Conservation (phyloP, 2,797 vertebrate species). For the Pristis pectinata region DNA sequence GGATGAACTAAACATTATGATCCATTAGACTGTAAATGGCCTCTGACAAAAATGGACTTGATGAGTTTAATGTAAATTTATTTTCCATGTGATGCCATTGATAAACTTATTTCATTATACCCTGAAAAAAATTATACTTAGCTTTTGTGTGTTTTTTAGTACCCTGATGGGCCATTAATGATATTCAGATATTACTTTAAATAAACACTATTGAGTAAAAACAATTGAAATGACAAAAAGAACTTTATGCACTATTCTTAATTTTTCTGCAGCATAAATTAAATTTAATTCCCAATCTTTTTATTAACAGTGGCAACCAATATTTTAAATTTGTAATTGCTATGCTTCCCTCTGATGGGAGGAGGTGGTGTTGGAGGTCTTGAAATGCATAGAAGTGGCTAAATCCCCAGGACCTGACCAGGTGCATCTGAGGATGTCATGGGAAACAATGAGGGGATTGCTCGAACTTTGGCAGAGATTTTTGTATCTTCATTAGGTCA, state of each 20-base stretch:
- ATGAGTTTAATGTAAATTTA: neutral
- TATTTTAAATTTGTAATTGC: neutral
- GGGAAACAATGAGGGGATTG: too few relatives aligned
- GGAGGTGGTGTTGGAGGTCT: neutral
- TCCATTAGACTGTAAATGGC: neutral
- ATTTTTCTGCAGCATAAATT: neutral
- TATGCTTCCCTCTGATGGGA: too few relatives aligned
- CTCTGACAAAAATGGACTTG: neutral
- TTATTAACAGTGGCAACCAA: neutral
- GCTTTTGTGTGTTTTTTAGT: neutral
- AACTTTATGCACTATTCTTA: neutral
- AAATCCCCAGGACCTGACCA: too few relatives aligned
- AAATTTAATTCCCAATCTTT: neutral
- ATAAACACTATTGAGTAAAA: neutral
- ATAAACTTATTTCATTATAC: too few relatives aligned
- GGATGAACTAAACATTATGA: neutral
- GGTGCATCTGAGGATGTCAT: too few relatives aligned
- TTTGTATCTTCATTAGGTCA: too few relatives aligned
- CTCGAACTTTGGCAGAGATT: too few relatives aligned
- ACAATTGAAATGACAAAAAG: neutral
- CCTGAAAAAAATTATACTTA: neutral
- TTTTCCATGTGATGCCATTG: neutral
- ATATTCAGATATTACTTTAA: neutral
- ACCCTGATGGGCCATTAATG: neutral
- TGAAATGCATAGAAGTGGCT: neutral